A percentile compares a stretch with the other conserved stretches of the same genome.
phyloP scores from a whole-genome alignment of 2,888 invertebrate species.

The Uropetala carovei region DNA sequence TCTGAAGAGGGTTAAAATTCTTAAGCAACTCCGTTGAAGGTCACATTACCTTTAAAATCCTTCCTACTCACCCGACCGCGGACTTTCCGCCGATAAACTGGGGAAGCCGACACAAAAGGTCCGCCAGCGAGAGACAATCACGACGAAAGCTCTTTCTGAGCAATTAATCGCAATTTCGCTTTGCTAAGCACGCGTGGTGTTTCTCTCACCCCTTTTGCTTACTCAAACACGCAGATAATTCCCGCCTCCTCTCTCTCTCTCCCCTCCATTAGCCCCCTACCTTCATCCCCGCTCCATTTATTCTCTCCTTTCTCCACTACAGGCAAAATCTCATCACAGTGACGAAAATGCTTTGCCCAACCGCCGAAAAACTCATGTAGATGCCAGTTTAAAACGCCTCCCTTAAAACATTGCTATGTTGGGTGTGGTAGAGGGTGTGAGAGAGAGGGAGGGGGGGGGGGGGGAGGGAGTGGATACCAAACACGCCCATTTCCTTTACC shows the following conservation, averaged over 20 bases:
- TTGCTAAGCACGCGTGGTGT: neutral
- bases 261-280: neutral
- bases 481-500: neutral
- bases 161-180: conserved; percentile 55
- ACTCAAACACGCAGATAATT: neutral
- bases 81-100: neutral
- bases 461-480: neutral
- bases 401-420: neutral
- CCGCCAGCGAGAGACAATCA: neutral
- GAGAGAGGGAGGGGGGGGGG: neutral
- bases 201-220: neutral
- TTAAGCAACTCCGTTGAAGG: neutral
- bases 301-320: neutral
- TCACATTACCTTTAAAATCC: neutral
- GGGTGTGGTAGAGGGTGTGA: neutral
- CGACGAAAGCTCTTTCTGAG: conserved; percentile 1
- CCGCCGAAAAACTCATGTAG: conserved; percentile 12
- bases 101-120: neutral
- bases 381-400: neutral
- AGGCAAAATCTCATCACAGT: neutral
- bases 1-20: neutral
- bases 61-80: neutral
- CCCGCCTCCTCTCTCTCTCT: neutral
- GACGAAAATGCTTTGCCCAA: neutral
- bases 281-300: neutral